Percentiles rank a stretch among this genome's conserved stretches.
These are phyloP conservation scores for Helostoma temminkii DNA, from an alignment of 2,797 vertebrate species.

Conservation along the genomic window DNA sequence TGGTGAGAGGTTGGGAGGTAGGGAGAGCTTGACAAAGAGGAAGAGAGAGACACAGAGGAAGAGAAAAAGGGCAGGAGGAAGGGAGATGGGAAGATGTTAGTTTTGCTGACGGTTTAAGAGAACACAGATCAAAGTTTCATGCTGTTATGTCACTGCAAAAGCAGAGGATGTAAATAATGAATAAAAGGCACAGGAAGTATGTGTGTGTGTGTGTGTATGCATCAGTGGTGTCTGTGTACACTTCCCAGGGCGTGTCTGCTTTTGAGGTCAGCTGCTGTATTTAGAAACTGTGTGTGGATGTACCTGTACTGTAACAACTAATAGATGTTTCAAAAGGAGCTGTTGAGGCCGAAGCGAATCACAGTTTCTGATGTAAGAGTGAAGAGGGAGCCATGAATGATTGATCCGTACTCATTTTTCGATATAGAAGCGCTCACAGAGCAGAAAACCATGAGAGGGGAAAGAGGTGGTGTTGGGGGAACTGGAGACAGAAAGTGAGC, in stretches of 20 bases:
- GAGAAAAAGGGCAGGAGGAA: conserved; percentile 27
- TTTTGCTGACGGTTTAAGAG: conserved; percentile 78
- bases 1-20: conserved; percentile 4
- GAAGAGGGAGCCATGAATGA: conserved; percentile 68
- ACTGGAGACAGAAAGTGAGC: conserved; percentile 30
- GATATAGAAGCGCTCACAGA: conserved; percentile 39
- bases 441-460: conserved; percentile 49
- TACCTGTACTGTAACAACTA: conserved; percentile 64
- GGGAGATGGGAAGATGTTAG: conserved; percentile 63
- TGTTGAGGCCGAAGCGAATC: conserved; percentile 62
- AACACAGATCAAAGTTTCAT: conserved; percentile 82
- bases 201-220: conserved; percentile 16
- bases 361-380: conserved; percentile 67
- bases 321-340: conserved; percentile 64
- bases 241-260: conserved; percentile 39
- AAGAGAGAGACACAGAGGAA: conserved; percentile 22
- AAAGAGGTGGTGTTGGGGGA: conserved; percentile 17
- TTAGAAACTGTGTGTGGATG: conserved; percentile 54
- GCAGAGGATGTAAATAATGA: conserved; percentile 75
- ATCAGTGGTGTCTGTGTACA: conserved; percentile 42
- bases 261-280: conserved; percentile 67
- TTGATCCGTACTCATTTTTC: conserved; percentile 65
- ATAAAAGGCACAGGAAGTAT: conserved; percentile 59
- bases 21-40: conserved; percentile 3
- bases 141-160: conserved; percentile 78